Percentiles rank a stretch among this genome's conserved stretches.
Evolutionary conservation across 1,140 invertebrate species (phyloP).

Genomic region (Oryzaephilus surinamensis): DNA sequence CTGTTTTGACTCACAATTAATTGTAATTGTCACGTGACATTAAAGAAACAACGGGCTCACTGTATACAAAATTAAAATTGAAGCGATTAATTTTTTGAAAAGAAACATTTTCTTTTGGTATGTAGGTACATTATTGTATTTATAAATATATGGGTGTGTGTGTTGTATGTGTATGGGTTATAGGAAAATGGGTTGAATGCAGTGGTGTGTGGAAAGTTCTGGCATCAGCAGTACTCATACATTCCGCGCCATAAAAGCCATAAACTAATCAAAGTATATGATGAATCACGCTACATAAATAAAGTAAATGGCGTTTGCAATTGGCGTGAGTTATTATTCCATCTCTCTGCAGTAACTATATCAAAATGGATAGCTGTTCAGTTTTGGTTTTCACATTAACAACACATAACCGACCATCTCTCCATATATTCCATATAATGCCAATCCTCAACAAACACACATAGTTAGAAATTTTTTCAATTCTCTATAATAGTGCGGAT

Average conservation of each 20-base stretch:
- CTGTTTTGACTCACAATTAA: no score
- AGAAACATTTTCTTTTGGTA: no score
- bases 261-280: slow-evolving; percentile 41
- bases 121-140: no score
- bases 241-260: slow-evolving; percentile 40
- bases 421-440: no score
- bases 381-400: slow-evolving; percentile 19
- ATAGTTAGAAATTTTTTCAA: no score
- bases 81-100: no score
- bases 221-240: slow-evolving; percentile 32
- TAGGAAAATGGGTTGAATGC: slow-evolving; percentile 8
- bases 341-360: slow-evolving; percentile 37
- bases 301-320: slow-evolving; percentile 41
- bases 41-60: no score
- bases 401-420: slow-evolving; percentile 18
- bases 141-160: no score
- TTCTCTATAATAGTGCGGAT: slow-evolving; percentile 21
- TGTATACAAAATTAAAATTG: no score
- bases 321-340: slow-evolving; percentile 40
- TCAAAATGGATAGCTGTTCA: slow-evolving; percentile 31
- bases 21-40: no score
- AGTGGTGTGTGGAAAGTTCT: slow-evolving; percentile 25
- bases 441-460: no score
- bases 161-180: no score
- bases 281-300: slow-evolving; percentile 40